These are phyloP conservation scores for Bovichtus variegatus DNA, from an alignment of 2,797 vertebrate genomes.

Conservation along the genomic window DNA sequence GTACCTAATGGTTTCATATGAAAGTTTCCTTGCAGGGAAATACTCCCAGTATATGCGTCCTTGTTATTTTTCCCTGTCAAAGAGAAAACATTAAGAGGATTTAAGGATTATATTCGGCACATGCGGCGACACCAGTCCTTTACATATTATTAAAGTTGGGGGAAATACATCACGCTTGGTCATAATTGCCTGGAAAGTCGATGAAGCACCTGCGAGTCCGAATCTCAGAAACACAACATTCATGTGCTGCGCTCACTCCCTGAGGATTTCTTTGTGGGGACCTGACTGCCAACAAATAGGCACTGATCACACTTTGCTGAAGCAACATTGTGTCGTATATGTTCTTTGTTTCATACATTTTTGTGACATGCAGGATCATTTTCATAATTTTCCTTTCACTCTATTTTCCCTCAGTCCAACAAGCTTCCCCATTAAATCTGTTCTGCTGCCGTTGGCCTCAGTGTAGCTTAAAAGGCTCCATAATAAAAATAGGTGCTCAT, in stretches of 20 bases:
- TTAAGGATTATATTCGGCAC: constrained; percentile 60
- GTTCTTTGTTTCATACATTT: constrained; percentile 10
- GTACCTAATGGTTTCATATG: constrained; percentile 28
- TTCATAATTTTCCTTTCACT: background rate
- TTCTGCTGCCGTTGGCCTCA: background rate
- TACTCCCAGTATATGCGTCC: background rate
- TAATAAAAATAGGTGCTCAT: background rate
- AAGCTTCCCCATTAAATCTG: background rate
- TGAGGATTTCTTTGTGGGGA: constrained; percentile 18
- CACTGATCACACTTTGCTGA: constrained; percentile 20
- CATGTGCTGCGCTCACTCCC: constrained; percentile 41
- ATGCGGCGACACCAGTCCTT: constrained; percentile 39
- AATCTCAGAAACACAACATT: constrained; percentile 54
- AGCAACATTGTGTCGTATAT: background rate
- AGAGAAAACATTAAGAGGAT: constrained; percentile 64
- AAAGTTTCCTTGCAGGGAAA: constrained; percentile 19
- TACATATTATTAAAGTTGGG: constrained; percentile 42
- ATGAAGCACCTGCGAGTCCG: constrained; percentile 15
- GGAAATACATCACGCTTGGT: constrained; percentile 54
- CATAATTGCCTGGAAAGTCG: constrained; percentile 52
- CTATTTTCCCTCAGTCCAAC: background rate
- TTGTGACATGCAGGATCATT: background rate
- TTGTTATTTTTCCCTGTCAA: constrained; percentile 51
- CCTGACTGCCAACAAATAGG: constrained; percentile 48
- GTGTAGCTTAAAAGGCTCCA: background rate